These are phyloP conservation scores for Drosophila silvestris DNA, from an alignment of 2,888 invertebrate species.

Conservation along the genomic window DNA sequence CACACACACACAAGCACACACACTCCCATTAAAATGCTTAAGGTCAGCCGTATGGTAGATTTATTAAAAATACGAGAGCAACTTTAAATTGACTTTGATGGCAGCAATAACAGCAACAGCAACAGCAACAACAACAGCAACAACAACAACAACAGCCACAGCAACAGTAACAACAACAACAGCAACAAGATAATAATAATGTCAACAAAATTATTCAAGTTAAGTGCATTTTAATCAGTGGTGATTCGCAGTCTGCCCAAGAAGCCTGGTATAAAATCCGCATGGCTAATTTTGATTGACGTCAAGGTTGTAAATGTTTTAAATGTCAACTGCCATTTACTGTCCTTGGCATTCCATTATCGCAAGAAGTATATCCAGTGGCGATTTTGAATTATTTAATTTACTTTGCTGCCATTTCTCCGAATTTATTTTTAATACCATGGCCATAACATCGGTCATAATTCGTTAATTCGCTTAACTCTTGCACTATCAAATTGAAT, in stretches of 20 bases:
- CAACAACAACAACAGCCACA: not conserved
- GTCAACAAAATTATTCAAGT: slow-evolving; percentile 8
- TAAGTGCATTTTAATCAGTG: slow-evolving; percentile 35
- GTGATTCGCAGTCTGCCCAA: not conserved
- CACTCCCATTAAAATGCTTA: slow-evolving; percentile 20
- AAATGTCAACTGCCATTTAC: slow-evolving; percentile 38
- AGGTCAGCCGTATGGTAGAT: slow-evolving; percentile 44
- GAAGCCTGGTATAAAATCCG: slow-evolving; percentile 11
- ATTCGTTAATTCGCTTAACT: not conserved
- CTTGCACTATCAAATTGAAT: not conserved
- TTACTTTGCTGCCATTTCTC: not conserved
- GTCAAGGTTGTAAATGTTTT: not conserved
- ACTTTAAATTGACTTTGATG: slow-evolving; percentile 53
- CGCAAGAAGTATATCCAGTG: not conserved
- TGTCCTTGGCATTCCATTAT: slow-evolving; percentile 53
- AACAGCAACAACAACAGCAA: not conserved
- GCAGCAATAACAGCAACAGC: slow-evolving; percentile 15
- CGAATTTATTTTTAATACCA: too few relatives aligned
- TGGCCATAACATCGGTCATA: not conserved
- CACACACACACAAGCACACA: not conserved
- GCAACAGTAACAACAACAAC: not conserved
- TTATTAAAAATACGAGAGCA: slow-evolving; percentile 41
- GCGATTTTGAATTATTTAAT: not conserved
- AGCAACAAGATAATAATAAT: not conserved
- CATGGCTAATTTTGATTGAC: slow-evolving; percentile 29